phyloP scores from a whole-genome alignment of 2,797 vertebrate species.

The Eidolon dupreanum region DNA sequence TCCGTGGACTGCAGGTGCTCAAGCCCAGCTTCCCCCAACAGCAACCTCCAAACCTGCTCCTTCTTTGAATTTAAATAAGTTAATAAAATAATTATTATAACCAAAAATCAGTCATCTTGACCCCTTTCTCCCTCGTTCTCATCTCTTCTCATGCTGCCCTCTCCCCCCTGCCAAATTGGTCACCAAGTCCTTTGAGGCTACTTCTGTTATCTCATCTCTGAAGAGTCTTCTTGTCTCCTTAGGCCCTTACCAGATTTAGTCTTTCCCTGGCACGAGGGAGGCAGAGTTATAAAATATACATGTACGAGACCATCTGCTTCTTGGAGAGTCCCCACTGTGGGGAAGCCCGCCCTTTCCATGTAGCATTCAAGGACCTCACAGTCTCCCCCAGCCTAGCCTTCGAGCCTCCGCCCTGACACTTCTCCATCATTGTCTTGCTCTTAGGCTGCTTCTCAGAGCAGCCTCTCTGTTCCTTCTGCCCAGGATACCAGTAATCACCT shows the following conservation, averaged over 20 bases:
- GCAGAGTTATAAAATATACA: background rate
- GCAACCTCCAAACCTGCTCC: background rate
- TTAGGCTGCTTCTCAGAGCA: background rate
- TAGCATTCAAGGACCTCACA: background rate
- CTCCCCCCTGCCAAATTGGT: background rate
- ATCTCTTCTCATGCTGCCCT: background rate
- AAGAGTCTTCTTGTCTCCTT: background rate
- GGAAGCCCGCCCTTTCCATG: background rate
- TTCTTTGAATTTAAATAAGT: background rate
- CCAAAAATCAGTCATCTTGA: background rate
- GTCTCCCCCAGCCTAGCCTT: background rate
- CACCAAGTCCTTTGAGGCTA: background rate
- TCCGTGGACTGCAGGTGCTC: background rate
- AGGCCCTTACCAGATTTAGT: background rate
- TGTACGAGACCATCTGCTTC: background rate
- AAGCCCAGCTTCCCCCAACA: background rate
- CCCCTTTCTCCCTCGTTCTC: background rate
- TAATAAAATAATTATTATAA: background rate
- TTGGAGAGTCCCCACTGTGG: background rate
- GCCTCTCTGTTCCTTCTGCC: background rate
- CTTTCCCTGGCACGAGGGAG: background rate
- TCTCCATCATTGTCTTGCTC: background rate
- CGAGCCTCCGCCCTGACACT: background rate
- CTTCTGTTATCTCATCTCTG: background rate
- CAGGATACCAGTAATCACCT: background rate